Base-by-base conservation (phyloP, 2,888 invertebrate genomes). In the Harmothoe impar region DNA sequence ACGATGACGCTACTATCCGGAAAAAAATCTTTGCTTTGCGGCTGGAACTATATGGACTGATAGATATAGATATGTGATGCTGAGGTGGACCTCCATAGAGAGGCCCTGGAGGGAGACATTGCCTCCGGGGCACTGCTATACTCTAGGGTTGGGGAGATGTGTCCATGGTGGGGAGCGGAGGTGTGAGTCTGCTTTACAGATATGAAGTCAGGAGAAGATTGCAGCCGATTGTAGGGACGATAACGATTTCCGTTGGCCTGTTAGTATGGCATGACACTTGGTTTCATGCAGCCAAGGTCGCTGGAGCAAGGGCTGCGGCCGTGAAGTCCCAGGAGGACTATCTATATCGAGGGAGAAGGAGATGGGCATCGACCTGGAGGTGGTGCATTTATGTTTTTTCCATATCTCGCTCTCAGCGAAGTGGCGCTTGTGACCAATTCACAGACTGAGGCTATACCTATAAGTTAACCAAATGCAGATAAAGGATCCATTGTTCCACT, bases 181-280 rank as follows among this genome's bases (percentile, higher is more conserved):
- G 43, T 43, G 43, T 43, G 43, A 43, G 43, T 10, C 43, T 43
- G 10, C 43, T 43, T 43, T 7, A 43, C 62, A 20, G 72, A 72
- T 72, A 72, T 72, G 72, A 72, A 72, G 72, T 72, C 72, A 15
- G 43, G 81, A 15, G 17, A 81, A 81, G 81, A 81, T 43, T 33
- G 81, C 81, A 15, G 81, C 35, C 33, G 81, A 81, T 43, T 3
- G 81, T 33, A 43, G 81, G 35, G n/a, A 15, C 35, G 81, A 81
- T 81, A 81, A 81, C 81, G 81, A 81, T 81, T 81, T 81, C 81
- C 81, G 81, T 81, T 81, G 81, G 81, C 17, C 25, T 25, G 43
- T 1, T 23, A 31, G 33, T 20, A 77, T 31, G 31, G 31, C 77
- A 52, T n/a, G n/a, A n/a, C n/a, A n/a, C n/a, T n/a, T n/a, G n/a